Percentiles rank a stretch among this genome's conserved stretches.
These are phyloP conservation scores for Trachops cirrhosus DNA, from an alignment of 2,797 vertebrate genomes.

Conservation along the genomic window DNA sequence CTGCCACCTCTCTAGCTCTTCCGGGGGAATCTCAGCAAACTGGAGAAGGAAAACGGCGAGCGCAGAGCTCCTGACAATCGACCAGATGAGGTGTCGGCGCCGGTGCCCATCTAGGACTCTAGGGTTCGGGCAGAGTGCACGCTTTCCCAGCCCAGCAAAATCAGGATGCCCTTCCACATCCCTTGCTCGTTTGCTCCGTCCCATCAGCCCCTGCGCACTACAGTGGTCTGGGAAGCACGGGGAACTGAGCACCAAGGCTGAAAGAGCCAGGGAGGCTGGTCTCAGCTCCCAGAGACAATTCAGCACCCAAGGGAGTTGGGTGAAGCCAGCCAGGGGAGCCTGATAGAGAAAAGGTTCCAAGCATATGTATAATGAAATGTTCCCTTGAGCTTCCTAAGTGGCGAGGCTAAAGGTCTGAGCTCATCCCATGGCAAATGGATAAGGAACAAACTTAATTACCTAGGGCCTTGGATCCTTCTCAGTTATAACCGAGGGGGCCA, in stretches of 20 bases:
- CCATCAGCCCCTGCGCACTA: background rate
- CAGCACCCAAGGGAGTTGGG: background rate
- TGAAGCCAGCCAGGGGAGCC: constrained; percentile 14
- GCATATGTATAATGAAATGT: constrained; percentile 59
- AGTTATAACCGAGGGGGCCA: background rate
- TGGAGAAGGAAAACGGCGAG: background rate
- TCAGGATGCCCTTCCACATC: fast-evolving
- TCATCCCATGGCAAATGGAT: constrained; percentile 63
- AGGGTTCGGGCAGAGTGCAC: background rate
- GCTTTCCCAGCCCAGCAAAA: background rate
- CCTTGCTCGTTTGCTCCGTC: background rate
- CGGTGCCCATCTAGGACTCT: background rate
- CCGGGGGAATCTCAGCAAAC: background rate
- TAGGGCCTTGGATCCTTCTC: constrained; percentile 20
- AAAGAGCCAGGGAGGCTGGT: background rate
- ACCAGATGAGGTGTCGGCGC: background rate
- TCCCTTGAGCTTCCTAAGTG: constrained; percentile 68
- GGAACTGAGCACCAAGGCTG: background rate
- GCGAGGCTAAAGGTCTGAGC: constrained; percentile 68
- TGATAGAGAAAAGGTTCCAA: constrained; percentile 28
- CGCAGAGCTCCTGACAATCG: background rate
- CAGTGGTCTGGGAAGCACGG: background rate
- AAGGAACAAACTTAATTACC: constrained; percentile 70
- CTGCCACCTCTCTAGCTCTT: background rate
- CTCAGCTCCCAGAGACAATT: background rate